A percentile compares a stretch with the other conserved stretches of the same genome.
Conservation (phyloP, 2,113 vertebrate genomes). For the Camelus bactrianus region DNA sequence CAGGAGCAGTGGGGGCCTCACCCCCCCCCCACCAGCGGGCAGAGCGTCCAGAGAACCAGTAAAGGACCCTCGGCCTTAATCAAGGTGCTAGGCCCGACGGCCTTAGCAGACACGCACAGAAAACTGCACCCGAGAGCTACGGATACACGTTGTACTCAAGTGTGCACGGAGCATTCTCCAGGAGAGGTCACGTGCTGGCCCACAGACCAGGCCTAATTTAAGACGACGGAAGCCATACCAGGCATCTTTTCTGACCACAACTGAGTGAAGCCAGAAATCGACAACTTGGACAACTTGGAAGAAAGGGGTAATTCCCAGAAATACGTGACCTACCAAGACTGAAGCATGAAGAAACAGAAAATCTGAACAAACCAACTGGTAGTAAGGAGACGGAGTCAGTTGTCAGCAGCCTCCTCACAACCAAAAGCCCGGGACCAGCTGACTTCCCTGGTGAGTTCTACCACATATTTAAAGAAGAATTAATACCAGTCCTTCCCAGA, state of each 20-base stretch:
- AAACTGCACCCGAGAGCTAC: neutral
- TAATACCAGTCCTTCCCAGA: neutral
- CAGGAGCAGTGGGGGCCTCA: neutral
- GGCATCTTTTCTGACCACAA: neutral
- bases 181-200: accelerated
- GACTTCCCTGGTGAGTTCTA: neutral
- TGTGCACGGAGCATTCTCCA: accelerated
- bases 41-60: neutral
- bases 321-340: neutral
- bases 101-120: too few relatives aligned
- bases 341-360: too few relatives aligned
- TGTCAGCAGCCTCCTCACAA: neutral
- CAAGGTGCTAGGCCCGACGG: neutral
- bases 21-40: neutral
- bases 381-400: accelerated
- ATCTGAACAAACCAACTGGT: neutral
- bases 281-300: neutral
- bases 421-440: neutral
- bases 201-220: neutral
- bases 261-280: neutral
- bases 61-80: neutral
- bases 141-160: accelerated
- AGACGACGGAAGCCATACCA: accelerated
- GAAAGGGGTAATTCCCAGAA: neutral
- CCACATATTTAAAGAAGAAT: neutral